phyloP scores from a whole-genome alignment of 53 echinoderm and acorn worm species.

The Hippasteria phrygiana region DNA sequence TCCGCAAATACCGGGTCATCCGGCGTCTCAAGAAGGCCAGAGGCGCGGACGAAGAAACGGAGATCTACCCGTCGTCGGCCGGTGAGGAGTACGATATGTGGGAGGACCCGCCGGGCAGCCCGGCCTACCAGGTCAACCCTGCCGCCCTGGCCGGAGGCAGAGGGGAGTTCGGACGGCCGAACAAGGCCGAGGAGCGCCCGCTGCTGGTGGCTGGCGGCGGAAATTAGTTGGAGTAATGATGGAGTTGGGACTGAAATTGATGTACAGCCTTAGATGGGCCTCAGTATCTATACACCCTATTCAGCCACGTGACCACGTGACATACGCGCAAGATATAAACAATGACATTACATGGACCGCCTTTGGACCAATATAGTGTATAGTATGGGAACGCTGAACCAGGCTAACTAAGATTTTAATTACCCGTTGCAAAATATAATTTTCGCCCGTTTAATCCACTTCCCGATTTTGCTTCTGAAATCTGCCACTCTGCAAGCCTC shows the following conservation, averaged over 20 bases:
- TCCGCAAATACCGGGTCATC: conserved; percentile 18
- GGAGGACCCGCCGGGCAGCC: conserved; percentile 36
- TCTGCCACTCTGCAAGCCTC: no score
- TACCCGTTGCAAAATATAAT: no score
- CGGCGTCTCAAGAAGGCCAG: conserved; percentile 3
- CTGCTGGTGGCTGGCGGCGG: conserved; percentile 15
- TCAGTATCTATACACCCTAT: no score
- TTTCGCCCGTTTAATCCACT: no score
- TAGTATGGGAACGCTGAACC: no score
- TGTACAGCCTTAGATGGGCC: no score
- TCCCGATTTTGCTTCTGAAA: no score
- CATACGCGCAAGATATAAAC: no score
- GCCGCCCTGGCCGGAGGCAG: not conserved
- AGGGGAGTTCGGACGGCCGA: not conserved
- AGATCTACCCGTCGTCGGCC: conserved; percentile 41
- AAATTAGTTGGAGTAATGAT: not conserved
- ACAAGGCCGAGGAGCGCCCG: conserved; percentile 42
- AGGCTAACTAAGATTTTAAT: no score
- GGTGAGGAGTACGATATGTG: conserved; percentile 57
- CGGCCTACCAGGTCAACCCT: not conserved
- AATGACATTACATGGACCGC: no score
- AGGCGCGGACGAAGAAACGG: not conserved
- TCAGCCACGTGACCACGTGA: no score
- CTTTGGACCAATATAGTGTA: no score
- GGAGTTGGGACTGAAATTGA: not conserved